Evolutionary conservation across 2,113 vertebrate genomes (phyloP).

Genomic region (Rhinoptilus africanus): DNA sequence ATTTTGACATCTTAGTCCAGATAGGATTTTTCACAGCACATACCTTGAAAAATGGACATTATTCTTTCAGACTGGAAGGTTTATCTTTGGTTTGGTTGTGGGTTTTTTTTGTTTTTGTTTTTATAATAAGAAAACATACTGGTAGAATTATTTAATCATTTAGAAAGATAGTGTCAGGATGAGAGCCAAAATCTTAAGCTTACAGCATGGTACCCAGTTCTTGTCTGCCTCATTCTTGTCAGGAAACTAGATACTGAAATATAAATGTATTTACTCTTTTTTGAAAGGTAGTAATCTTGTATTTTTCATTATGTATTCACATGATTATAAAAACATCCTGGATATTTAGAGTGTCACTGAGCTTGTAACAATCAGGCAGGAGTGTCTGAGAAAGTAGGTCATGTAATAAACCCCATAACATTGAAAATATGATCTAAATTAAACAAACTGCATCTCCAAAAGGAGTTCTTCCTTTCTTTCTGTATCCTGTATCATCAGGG

Average conservation of each 20-base stretch:
- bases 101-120: not conserved
- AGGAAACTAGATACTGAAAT: not conserved
- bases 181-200: not conserved
- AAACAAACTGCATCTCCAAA: not conserved
- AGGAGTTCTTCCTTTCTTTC: not conserved
- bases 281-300: not conserved
- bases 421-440: not conserved
- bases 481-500: not conserved
- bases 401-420: not conserved
- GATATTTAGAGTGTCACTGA: not conserved
- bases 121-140: not conserved
- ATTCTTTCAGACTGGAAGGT: not conserved
- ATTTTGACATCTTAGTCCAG: not conserved
- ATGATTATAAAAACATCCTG: not conserved
- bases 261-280: not conserved
- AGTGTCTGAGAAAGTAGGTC: not conserved
- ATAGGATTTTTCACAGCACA: not conserved
- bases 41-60: not conserved
- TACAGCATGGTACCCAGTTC: not conserved
- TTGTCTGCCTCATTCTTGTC: not conserved
- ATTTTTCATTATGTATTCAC: not conserved
- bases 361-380: not conserved
- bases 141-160: not conserved
- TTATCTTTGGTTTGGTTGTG: not conserved
- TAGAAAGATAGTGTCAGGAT: not conserved